phyloP scores from a whole-genome alignment of 2,888 invertebrate genomes.

The Proisotoma minuta region DNA sequence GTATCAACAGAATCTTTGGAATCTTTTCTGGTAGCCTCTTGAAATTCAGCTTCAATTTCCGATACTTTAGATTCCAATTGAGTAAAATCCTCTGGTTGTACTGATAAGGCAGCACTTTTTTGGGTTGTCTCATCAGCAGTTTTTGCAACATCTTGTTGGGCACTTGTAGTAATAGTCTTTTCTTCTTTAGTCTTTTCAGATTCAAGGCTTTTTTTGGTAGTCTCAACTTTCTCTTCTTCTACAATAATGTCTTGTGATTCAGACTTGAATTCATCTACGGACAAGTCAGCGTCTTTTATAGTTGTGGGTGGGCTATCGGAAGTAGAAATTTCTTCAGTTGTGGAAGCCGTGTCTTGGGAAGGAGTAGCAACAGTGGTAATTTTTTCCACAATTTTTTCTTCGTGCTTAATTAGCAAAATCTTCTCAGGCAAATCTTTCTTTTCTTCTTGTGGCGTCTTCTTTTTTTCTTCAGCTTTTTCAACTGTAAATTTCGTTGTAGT shows the following conservation, averaged over 20 bases:
- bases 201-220: not conserved
- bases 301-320: not conserved
- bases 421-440: constrained; percentile 37
- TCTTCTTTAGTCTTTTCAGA: not conserved
- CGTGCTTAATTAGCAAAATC: not conserved
- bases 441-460: constrained; percentile 31
- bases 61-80: not conserved
- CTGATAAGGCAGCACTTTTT: not conserved
- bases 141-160: not conserved
- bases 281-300: not conserved
- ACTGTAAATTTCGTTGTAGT: not conserved
- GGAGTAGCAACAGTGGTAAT: not conserved
- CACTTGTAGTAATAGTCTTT: not conserved
- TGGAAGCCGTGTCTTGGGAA: not conserved
- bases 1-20: not conserved
- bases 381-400: not conserved
- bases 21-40: not conserved
- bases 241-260: not conserved
- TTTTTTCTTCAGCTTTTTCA: not conserved
- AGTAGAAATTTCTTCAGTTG: not conserved
- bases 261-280: not conserved
- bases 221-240: not conserved
- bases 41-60: not conserved
- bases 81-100: not conserved
- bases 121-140: not conserved